These are phyloP conservation scores for Morelia viridis DNA, from an alignment of 2,797 vertebrate species.

Conservation along the genomic window DNA sequence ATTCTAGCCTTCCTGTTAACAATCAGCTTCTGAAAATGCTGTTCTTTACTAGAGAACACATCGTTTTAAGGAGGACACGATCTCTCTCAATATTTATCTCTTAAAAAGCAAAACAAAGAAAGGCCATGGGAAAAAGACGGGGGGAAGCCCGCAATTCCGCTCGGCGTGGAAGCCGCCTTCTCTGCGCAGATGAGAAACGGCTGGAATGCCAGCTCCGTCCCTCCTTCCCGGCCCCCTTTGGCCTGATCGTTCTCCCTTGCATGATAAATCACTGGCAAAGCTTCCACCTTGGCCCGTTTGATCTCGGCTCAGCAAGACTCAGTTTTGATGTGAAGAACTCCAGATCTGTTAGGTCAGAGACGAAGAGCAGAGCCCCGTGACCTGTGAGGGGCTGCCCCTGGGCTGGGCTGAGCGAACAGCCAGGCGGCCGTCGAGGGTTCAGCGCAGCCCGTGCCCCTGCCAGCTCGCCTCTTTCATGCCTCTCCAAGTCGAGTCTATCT, in stretches of 20 bases:
- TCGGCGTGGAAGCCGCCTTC: constrained; percentile 62
- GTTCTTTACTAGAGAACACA: constrained; percentile 19
- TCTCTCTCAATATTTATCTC: constrained; percentile 47
- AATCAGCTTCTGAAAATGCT: constrained; percentile 37
- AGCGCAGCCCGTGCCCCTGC: background rate
- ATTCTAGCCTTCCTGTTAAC: constrained; percentile 29
- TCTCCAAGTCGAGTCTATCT: constrained; percentile 26
- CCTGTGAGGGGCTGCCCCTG: constrained; percentile 88
- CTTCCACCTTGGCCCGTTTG: constrained; percentile 90
- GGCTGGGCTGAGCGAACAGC: constrained; percentile 88
- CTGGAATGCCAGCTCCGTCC: constrained; percentile 81
- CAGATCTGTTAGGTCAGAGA: constrained; percentile 93
- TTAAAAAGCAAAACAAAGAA: constrained; percentile 54
- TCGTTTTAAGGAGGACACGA: constrained; percentile 14
- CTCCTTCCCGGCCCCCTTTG: constrained; percentile 78
- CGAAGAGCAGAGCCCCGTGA: constrained; percentile 88
- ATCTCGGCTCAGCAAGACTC: constrained; percentile 91
- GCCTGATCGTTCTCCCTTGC: constrained; percentile 80
- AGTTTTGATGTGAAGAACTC: constrained; percentile 99
- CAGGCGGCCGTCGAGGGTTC: constrained; percentile 77
- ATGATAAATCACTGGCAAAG: constrained; percentile 93
- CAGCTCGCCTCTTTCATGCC: constrained; percentile 23
- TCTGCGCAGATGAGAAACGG: constrained; percentile 73
- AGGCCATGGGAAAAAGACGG: constrained; percentile 49
- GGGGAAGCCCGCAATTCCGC: constrained; percentile 26